A percentile compares a stretch with the other conserved stretches of the same genome.
Evolutionary conservation across 2,113 vertebrate species (phyloP).

Genomic region (Scomber scombrus): DNA sequence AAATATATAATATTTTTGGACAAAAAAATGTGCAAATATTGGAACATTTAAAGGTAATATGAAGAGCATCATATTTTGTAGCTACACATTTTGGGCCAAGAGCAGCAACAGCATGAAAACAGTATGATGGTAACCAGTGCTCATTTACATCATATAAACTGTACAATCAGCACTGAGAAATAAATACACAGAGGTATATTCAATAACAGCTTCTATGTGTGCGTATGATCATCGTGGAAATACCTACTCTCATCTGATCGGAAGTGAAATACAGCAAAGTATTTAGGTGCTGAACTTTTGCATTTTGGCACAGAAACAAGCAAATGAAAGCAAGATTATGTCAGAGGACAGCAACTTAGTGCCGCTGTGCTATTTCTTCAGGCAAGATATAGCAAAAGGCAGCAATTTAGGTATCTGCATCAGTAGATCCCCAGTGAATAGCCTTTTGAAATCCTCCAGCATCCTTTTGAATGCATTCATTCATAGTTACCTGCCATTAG

Average conservation of each 20-base stretch:
- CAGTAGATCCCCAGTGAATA: constrained; percentile 35
- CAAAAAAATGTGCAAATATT: neutral
- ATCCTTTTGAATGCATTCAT: constrained; percentile 31
- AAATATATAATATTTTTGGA: neutral
- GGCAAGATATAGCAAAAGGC: constrained; percentile 25
- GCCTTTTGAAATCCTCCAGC: constrained; percentile 29
- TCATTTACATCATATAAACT: neutral
- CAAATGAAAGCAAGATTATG: constrained; percentile 43
- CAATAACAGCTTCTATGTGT: neutral
- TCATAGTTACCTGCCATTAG: constrained; percentile 12
- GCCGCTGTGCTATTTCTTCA: constrained; percentile 37
- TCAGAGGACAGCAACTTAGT: constrained; percentile 33
- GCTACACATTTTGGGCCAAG: neutral
- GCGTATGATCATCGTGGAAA: neutral
- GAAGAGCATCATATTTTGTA: neutral
- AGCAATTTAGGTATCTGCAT: constrained; percentile 34
- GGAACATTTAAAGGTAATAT: neutral
- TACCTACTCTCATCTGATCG: constrained; percentile 6
- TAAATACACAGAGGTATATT: neutral
- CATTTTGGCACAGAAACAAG: constrained; percentile 20
- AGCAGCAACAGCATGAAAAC: neutral
- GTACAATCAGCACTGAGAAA: too few species aligned
- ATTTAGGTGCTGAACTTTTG: constrained; percentile 22
- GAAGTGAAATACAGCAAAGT: constrained; percentile 26
- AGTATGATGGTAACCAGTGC: neutral